Conservation (phyloP, 2,797 vertebrate species). For the Enteromius argenteus region DNA sequence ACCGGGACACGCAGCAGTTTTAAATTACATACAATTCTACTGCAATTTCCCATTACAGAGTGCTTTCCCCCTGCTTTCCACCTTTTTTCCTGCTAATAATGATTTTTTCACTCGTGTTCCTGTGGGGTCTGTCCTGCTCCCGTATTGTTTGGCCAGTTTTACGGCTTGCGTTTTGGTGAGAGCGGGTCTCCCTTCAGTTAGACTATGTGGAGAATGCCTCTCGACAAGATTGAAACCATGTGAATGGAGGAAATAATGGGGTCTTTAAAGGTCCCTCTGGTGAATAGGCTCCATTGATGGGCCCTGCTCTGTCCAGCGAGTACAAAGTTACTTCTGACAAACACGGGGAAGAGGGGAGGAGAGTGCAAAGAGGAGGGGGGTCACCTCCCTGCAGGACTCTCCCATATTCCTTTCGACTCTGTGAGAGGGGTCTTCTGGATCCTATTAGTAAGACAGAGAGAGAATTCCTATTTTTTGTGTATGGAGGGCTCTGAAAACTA, state of each 20-base stretch:
- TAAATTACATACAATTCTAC: constrained; percentile 90
- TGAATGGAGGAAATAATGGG: constrained; percentile 86
- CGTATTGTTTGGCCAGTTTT: constrained; percentile 36
- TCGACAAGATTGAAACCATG: constrained; percentile 85
- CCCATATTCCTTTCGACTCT: constrained; percentile 62
- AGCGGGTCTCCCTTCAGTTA: constrained; percentile 76
- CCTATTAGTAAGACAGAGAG: constrained; percentile 52
- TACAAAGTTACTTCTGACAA: constrained; percentile 86
- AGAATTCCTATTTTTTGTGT: constrained; percentile 49
- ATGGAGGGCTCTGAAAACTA: constrained; percentile 31
- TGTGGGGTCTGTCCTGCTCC: constrained; percentile 37
- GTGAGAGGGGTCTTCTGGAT: constrained; percentile 59
- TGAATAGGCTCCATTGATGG: constrained; percentile 82
- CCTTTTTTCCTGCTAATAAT: constrained; percentile 62
- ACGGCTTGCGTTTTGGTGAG: constrained; percentile 40
- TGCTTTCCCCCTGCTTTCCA: constrained; percentile 81
- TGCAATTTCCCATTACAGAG: constrained; percentile 86
- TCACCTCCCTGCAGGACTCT: constrained; percentile 73
- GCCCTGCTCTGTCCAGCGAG: constrained; percentile 78
- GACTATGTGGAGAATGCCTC: constrained; percentile 80
- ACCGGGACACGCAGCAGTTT: constrained; percentile 79
- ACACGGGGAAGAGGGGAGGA: constrained; percentile 45
- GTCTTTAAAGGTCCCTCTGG: constrained; percentile 80
- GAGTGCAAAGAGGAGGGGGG: constrained; percentile 12
- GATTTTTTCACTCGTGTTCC: constrained; percentile 76